A percentile compares a stretch with the other conserved stretches of the same genome.
Evolutionary conservation across 2,113 vertebrate genomes (phyloP).

Genomic region (Galemys pyrenaicus): DNA sequence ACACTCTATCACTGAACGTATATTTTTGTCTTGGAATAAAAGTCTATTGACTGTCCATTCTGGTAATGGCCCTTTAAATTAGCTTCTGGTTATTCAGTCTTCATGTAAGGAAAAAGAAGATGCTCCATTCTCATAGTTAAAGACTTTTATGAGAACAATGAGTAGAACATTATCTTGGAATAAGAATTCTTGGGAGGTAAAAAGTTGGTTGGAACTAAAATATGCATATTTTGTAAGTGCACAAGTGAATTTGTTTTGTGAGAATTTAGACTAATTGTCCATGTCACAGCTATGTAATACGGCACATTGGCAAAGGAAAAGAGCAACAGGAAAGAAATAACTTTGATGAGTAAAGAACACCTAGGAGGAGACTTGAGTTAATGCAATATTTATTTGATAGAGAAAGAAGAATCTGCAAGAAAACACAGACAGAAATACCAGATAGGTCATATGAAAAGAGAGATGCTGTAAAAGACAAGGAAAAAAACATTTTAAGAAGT

Average conservation of each 20-base stretch:
- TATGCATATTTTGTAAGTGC: background rate
- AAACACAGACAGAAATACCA: background rate
- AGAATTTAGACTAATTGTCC: background rate
- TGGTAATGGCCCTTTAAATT: conserved; percentile 11
- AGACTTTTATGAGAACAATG: background rate
- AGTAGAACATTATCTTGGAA: background rate
- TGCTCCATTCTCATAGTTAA: background rate
- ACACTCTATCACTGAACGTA: background rate
- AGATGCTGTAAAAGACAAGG: background rate
- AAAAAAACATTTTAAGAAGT: background rate
- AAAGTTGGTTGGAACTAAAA: background rate
- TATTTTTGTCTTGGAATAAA: background rate
- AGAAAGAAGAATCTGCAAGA: background rate
- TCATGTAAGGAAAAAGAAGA: background rate
- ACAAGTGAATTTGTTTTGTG: background rate
- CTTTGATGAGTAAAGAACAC: background rate
- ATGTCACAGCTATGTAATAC: background rate
- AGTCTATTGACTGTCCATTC: background rate
- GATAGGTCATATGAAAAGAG: background rate
- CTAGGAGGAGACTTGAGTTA: background rate
- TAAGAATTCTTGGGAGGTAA: background rate
- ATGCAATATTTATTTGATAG: background rate
- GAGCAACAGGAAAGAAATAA: background rate
- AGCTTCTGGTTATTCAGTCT: background rate
- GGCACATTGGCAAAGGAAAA: background rate